phyloP scores from a whole-genome alignment of 2,113 vertebrate genomes.

The Ophthalmolycus amberensis region DNA sequence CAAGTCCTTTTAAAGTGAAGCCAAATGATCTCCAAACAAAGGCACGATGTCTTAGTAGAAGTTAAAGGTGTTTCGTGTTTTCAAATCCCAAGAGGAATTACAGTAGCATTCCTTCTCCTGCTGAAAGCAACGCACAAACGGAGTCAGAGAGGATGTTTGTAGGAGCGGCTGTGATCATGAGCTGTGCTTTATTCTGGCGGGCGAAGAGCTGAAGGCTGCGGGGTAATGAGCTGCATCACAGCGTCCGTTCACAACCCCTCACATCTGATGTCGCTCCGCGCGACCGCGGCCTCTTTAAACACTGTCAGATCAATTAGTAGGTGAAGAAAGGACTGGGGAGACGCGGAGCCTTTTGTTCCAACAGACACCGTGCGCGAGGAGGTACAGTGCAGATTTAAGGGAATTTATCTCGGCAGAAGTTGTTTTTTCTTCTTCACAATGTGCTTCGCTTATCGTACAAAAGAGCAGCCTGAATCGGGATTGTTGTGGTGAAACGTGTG shows the following conservation, averaged over 20 bases:
- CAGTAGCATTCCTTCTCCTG: neutral
- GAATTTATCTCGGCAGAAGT: slow-evolving; percentile 38
- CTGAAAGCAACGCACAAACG: slow-evolving; percentile 21
- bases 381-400: slow-evolving; percentile 7
- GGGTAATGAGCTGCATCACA: slow-evolving; percentile 74
- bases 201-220: slow-evolving; percentile 31
- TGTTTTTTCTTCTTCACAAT: slow-evolving; percentile 31
- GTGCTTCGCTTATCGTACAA: slow-evolving; percentile 24
- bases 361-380: slow-evolving; percentile 16
- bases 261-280: slow-evolving; percentile 52
- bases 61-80: slow-evolving; percentile 1
- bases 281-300: slow-evolving; percentile 64
- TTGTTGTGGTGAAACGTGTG: slow-evolving; percentile 32
- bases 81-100: slow-evolving; percentile 18
- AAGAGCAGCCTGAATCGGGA: slow-evolving; percentile 31
- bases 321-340: slow-evolving; percentile 61
- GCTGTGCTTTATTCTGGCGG: slow-evolving; percentile 51
- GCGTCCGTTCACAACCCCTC: slow-evolving; percentile 55
- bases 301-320: slow-evolving; percentile 68
- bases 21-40: slow-evolving; percentile 41
- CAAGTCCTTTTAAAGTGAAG: slow-evolving; percentile 21
- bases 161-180: slow-evolving; percentile 64
- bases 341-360: slow-evolving; percentile 48
- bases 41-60: neutral
- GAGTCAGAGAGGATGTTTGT: slow-evolving; percentile 57